Evolutionary conservation across 2,888 invertebrate species (phyloP), one percentile per base, ranked within the genome.

Genomic region (Catotricha subobsoleta): DNA sequence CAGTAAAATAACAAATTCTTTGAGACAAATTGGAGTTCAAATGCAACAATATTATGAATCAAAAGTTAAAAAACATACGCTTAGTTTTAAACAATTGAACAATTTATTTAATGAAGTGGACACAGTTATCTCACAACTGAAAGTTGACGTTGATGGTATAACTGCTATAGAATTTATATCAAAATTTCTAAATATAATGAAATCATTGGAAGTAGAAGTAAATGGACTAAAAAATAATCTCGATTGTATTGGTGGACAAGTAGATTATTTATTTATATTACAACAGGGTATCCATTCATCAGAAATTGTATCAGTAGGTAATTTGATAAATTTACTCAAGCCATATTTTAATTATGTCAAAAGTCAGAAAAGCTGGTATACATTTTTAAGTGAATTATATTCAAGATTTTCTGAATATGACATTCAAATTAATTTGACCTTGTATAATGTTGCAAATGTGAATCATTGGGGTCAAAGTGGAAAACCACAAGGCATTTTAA

Each of bases 401-500:
- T n/a, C 12, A 5, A 6, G 12, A 6, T 30, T 30, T n/a, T 45
- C 37, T 16, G 43, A 18, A 46, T 43, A 21, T 28, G 37, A 12
- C 41, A 45, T 23, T 29, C 46, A 13, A 34, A 34, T 5, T 4
- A 20, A 34, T 15, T 6, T 12, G 4, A 15, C 35, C 16, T 15
- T 7, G 5, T 34, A 34, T 12, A 18, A 34, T 16, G 35, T 34
- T 34, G 16, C 16, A 4, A 16, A 34, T 12, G 12, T 34, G 6
- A 18, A 20, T 12, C 19, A 18, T 12, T 34, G 35, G 35, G 35
- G 35, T 12, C 12, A 7, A 13, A 16, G 35, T 16, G 7, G 12
- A 12, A 34, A 9, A 31, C 31, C 7, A 8, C 13, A 18, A 15
- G 35, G 35, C 12, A 34, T 34, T 34, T 34, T 9, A 4, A 20